Conservation (phyloP, 2,797 vertebrate genomes). For the Buphagus erythrorhynchus region DNA sequence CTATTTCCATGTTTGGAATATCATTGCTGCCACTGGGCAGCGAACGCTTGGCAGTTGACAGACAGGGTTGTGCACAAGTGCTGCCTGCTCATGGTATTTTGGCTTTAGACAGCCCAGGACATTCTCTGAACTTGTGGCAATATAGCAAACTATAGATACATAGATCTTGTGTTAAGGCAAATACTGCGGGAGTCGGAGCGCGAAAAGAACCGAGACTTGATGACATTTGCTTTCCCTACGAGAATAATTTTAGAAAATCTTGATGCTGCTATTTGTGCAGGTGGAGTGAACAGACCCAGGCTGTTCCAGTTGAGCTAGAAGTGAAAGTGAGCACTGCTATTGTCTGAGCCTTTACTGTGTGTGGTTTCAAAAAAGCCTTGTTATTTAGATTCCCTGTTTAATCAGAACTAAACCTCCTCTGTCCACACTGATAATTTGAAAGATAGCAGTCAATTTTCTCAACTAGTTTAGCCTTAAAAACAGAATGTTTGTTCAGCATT, state of each 20-base stretch:
- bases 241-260: slow-evolving; percentile 75
- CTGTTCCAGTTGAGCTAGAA: slow-evolving; percentile 89
- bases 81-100: slow-evolving; percentile 63
- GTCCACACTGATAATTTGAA: slow-evolving; percentile 80
- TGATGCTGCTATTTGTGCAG: slow-evolving; percentile 86
- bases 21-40: slow-evolving; percentile 49
- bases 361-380: slow-evolving; percentile 80
- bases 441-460: slow-evolving; percentile 82
- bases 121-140: slow-evolving; percentile 66
- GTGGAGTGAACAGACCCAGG: slow-evolving; percentile 72
- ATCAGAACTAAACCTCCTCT: slow-evolving; percentile 75
- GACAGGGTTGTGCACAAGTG: slow-evolving; percentile 64
- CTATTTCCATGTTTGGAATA: slow-evolving; percentile 70
- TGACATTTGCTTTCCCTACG: slow-evolving; percentile 67
- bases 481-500: slow-evolving; percentile 46
- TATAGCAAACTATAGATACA: slow-evolving; percentile 60
- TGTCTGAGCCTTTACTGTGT: slow-evolving; percentile 82
- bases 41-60: slow-evolving; percentile 58
- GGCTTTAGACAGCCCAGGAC: slow-evolving; percentile 71
- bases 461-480: slow-evolving; percentile 81
- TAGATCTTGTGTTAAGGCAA: slow-evolving; percentile 71
- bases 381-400: slow-evolving; percentile 75
- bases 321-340: slow-evolving; percentile 79
- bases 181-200: slow-evolving; percentile 54
- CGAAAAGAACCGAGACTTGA: slow-evolving; percentile 43